Evolutionary conservation across 1,140 invertebrate species (phyloP), one percentile per base, ranked within the genome.

Genomic region (Arctopsyche grandis): DNA sequence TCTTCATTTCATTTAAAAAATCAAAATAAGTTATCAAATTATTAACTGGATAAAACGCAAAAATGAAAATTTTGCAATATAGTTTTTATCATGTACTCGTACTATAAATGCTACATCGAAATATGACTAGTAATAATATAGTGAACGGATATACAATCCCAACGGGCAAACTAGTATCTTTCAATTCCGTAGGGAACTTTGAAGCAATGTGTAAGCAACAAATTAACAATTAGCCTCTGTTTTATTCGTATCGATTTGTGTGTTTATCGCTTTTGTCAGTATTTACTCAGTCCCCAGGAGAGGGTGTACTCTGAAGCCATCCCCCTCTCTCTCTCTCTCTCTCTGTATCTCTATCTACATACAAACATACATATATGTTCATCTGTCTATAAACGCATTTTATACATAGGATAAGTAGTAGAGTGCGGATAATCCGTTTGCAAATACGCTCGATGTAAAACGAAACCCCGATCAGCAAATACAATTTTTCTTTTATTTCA

Each of bases 171-270:
- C 71, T 56, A 63, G 74, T 76, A 76, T 76, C 74, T 63, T 76
- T 44, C 9, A 76, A 52, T 63, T 44, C 74, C 16, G 5, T 10
- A 10, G 24, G 74, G 74, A 76, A 52, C 74, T 76, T 76, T 63
- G 74, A 63, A 76, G 74, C 74, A 63, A 76, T 76, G 74, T 76
- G 74, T 76, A 76, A 76, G 74, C 74, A 76, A 76, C 74, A 76
- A 76, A 76, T 76, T 76, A 76, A 76, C 74, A 76, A 76, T 76
- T 76, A 76, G 74, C 74, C 74, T 76, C 74, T 76, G 74, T 76
- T 76, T 76, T 63, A 63, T 76, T 76, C 74, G 56, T 76, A 76
- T 76, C 74, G 74, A 76, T 76, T 76, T 76, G 74, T 76, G 74
- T 76, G 74, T 76, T 76, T 76, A 76, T 76, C 74, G 74, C 74